phyloP scores from a whole-genome alignment of 2,113 vertebrate species.

The Lampris incognitus region DNA sequence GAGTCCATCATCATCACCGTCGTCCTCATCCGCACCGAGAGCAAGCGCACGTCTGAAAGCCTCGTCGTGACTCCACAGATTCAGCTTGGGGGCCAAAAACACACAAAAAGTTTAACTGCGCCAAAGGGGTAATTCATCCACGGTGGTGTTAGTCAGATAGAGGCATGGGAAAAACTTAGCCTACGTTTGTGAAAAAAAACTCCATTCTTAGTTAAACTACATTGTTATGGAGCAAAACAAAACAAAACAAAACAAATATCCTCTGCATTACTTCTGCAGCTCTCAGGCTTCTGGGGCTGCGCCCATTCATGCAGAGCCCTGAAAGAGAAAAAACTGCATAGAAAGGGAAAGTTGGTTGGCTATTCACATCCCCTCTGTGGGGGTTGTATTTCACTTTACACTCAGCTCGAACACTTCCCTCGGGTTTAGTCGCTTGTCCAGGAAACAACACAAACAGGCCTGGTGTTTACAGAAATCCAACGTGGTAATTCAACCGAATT shows the following conservation, averaged over 20 bases:
- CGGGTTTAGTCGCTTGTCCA: background rate
- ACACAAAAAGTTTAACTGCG: background rate
- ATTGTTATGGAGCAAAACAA: slow-evolving; percentile 33
- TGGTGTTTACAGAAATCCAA: too few relatives aligned
- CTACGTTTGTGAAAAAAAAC: background rate
- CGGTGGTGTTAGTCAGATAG: background rate
- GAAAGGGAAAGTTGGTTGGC: slow-evolving; percentile 38
- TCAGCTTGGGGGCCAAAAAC: background rate
- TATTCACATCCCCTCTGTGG: slow-evolving; percentile 43
- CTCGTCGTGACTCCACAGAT: slow-evolving; percentile 27
- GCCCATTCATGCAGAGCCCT: slow-evolving; percentile 15
- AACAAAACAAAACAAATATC: background rate
- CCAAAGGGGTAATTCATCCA: background rate
- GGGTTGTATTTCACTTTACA: slow-evolving; percentile 52
- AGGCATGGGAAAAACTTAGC: background rate
- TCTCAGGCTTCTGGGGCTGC: slow-evolving; percentile 20
- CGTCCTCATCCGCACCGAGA: slow-evolving; percentile 3
- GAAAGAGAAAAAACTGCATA: background rate
- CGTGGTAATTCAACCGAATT: too few relatives aligned
- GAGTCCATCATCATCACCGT: slow-evolving; percentile 31
- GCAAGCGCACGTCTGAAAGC: slow-evolving; percentile 14
- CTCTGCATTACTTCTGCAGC: background rate
- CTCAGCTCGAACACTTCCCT: slow-evolving; percentile 36
- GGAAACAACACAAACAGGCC: too few relatives aligned
- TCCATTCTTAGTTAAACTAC: slow-evolving; percentile 24